phyloP scores from a whole-genome alignment of 1,140 invertebrate species.

The Lethrus apterus region DNA sequence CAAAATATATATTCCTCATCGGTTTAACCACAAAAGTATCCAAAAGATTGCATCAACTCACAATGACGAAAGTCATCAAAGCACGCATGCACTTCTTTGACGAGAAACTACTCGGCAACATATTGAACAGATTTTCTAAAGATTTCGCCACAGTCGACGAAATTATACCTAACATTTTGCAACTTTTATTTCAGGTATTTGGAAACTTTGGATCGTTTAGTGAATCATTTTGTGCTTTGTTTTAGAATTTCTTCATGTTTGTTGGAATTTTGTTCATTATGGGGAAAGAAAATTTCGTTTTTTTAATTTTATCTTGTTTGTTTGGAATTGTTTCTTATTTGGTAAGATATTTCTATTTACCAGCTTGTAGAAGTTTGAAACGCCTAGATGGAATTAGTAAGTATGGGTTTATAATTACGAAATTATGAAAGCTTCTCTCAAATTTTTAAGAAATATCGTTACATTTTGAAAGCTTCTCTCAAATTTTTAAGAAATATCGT shows the following conservation, averaged over 20 bases:
- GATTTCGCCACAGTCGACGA: conserved; percentile 57
- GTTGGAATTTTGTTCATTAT: conserved; percentile 29
- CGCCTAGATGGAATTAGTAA: conserved; percentile 13
- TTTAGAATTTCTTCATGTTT: conserved; percentile 59
- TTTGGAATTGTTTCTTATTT: conserved; percentile 7
- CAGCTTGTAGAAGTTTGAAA: conserved; percentile 8
- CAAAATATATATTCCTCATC: conserved; percentile 4
- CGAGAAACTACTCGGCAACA: conserved; percentile 41
- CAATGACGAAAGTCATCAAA: conserved; percentile 54
- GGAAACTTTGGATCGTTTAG: neutral
- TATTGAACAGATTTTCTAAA: conserved; percentile 56
- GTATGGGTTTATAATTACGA: neutral
- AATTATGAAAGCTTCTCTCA: neutral
- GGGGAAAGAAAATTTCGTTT: conserved; percentile 3
- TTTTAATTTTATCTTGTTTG: conserved; percentile 6
- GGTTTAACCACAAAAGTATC: conserved; percentile 34
- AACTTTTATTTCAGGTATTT: conserved; percentile 6
- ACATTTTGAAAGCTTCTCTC: neutral
- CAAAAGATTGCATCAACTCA: conserved; percentile 55
- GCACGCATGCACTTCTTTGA: conserved; percentile 63
- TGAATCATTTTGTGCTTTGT: conserved; percentile 12
- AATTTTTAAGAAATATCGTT: neutral
- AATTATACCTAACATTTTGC: conserved; percentile 46
- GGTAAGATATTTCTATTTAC: conserved; percentile 8
- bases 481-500: neutral